Evolutionary conservation across 1,140 invertebrate genomes (phyloP).

Genomic region (Drosophila lowei): DNA sequence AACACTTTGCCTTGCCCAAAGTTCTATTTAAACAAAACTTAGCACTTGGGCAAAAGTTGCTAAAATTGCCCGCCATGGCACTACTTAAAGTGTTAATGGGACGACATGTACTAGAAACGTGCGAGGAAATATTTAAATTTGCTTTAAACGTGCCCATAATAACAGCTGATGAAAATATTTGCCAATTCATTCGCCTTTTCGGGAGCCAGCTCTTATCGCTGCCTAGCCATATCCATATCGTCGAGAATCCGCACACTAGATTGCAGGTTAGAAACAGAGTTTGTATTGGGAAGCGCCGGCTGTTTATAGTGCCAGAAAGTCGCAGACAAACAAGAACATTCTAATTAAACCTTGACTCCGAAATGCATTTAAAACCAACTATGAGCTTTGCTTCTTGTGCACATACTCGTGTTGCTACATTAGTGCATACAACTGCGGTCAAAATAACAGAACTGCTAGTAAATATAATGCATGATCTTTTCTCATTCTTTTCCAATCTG

Average conservation of each 20-base stretch:
- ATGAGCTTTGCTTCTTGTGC: not conserved
- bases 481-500: too few species aligned
- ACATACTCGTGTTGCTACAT: too few species aligned
- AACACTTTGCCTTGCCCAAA: not conserved
- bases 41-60: conserved; percentile 25
- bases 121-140: conserved; percentile 34
- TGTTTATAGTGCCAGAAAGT: conserved; percentile 15
- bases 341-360: conserved; percentile 38
- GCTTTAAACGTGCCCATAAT: conserved; percentile 50
- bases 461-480: too few species aligned
- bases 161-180: conserved; percentile 39
- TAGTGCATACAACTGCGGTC: too few species aligned
- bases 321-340: conserved; percentile 24
- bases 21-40: conserved; percentile 42
- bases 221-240: conserved; percentile 13
- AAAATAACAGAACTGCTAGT: too few species aligned
- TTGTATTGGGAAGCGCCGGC: not conserved
- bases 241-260: not conserved
- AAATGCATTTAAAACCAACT: conserved; percentile 21
- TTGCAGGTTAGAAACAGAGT: conserved; percentile 18
- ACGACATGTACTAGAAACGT: conserved; percentile 38
- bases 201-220: conserved; percentile 18
- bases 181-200: conserved; percentile 3
- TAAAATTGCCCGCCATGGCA: conserved; percentile 3
- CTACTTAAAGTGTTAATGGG: conserved; percentile 37